A percentile compares a stretch with the other conserved stretches of the same genome.
Evolutionary conservation across 2,888 invertebrate genomes (phyloP).

Genomic region (Cheilosia vulpina): DNA sequence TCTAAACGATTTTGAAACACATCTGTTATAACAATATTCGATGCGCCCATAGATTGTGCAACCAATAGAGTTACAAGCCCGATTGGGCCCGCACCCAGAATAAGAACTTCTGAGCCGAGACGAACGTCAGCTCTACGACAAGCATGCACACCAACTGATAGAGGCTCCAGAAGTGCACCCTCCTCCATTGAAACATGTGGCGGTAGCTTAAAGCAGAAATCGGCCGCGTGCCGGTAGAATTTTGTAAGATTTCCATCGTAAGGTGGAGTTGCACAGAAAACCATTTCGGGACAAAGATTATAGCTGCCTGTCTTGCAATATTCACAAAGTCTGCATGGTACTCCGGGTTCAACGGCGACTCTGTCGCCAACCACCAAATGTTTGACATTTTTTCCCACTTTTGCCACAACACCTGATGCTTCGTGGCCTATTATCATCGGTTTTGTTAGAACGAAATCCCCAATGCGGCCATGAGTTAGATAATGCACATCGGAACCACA

Average conservation of each 20-base stretch:
- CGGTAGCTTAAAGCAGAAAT: conserved; percentile 95
- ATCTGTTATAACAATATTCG: conserved; percentile 90
- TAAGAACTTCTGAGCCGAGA: conserved; percentile 89
- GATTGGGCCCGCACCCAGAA: conserved; percentile 95
- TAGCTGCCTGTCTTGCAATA: conserved; percentile 94
- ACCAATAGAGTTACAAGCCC: conserved; percentile 92
- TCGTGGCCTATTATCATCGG: conserved; percentile 99
- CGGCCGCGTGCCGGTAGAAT: conserved; percentile 95
- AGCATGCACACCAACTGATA: conserved; percentile 97
- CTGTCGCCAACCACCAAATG: conserved; percentile 91
- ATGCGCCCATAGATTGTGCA: conserved; percentile 94
- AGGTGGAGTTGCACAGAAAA: conserved; percentile 98
- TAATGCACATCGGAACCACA: conserved; percentile 99
- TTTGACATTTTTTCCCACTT: conserved; percentile 89
- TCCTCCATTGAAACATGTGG: conserved; percentile 96
- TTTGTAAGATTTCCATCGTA: conserved; percentile 93
- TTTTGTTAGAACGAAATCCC: conserved; percentile 91
- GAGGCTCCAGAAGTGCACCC: conserved; percentile 96
- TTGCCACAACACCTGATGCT: conserved; percentile 91
- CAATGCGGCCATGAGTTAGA: conserved; percentile 92
- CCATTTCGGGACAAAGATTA: conserved; percentile 94
- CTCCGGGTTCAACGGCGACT: conserved; percentile 97
- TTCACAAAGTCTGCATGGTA: conserved; percentile 92
- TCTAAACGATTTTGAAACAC: conserved; percentile 86
- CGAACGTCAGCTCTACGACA: conserved; percentile 92